phyloP scores from a whole-genome alignment of 2,888 invertebrate genomes.

The Choreutis nemorana region DNA sequence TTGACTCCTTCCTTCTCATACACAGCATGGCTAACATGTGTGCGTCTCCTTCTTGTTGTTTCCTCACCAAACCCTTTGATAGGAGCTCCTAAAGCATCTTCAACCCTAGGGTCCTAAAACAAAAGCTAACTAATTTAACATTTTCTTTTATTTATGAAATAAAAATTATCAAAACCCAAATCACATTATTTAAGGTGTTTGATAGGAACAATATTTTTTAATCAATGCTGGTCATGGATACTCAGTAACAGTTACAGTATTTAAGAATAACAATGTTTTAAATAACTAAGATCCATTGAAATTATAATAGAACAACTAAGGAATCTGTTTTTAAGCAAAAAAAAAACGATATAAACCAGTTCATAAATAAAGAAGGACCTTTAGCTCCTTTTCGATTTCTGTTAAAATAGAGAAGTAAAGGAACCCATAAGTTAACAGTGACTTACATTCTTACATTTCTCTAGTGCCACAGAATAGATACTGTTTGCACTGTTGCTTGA shows the following conservation, averaged over 20 bases:
- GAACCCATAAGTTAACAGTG: too few relatives aligned
- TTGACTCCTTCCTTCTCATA: slow-evolving; percentile 79
- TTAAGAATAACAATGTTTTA: slow-evolving; percentile 8
- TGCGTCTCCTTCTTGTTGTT: slow-evolving; percentile 80
- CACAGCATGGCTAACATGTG: slow-evolving; percentile 81
- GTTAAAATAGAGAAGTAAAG: background rate
- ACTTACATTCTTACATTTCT: slow-evolving; percentile 73
- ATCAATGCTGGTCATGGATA: too few relatives aligned
- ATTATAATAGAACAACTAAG: background rate
- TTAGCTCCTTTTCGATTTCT: too few relatives aligned
- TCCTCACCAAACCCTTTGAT: slow-evolving; percentile 92
- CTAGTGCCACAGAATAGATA: slow-evolving; percentile 81
- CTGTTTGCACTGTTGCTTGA: slow-evolving; percentile 88
- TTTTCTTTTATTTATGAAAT: background rate
- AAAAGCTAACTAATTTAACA: background rate
- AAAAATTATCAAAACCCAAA: too few relatives aligned
- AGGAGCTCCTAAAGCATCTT: slow-evolving; percentile 87
- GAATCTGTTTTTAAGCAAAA: too few relatives aligned
- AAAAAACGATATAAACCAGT: too few relatives aligned
- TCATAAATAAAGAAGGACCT: too few relatives aligned
- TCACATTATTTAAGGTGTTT: too few relatives aligned
- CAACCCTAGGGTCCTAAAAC: slow-evolving; percentile 72
- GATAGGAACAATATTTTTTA: too few relatives aligned
- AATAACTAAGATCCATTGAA: too few relatives aligned
- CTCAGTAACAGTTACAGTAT: too few relatives aligned